Base-by-base conservation (phyloP, 2,888 invertebrate species). In the Gandaritis pyraliata region DNA sequence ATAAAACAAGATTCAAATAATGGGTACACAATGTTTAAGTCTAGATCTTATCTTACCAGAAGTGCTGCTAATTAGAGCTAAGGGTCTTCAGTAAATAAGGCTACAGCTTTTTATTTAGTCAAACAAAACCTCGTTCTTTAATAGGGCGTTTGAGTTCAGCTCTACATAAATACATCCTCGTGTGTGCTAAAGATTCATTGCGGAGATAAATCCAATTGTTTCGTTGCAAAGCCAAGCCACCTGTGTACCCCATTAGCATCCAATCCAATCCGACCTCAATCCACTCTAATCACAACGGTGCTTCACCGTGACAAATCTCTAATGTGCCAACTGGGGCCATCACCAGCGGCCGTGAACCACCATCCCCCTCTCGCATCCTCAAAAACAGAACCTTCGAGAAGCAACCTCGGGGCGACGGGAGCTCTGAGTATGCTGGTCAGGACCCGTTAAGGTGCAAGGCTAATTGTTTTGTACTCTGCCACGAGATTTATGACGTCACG, bases 401-500 rank as follows among this genome's bases (percentile, higher is more conserved):
- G 59, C 48, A 49, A 50, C 38, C 66, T 48, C 64, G 59, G 66
- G 58, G 59, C 61, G 62, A 58, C 51, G 45, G 36, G 36, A 52
- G 72, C 39, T 78, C 78, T 60, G 12, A n/a, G 29, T 68, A 59
- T 23, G 38, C 61, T 75, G 77, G 83, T 58, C 66, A 70, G 67
- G 72, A 71, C 64, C 74, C 74, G 78, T 76, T 75, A 75, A 84
- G 82, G 80, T 83, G 82, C 74, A 82, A 85, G 81, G 80, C 85
- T 87, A 86, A 87, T 86, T 86, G 85, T 86, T 87, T 83, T 70
- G 75, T 77, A 80, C 74, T 72, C 74, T 70, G 73, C 67, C 69
- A 66, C 60, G 74, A 77, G 81, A 84, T 86, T 86, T 87, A 86
- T 85, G 81, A 82, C 83, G 80, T 84, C 84, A 86, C 83, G 84